Conservation (phyloP, 2,888 invertebrate genomes). For the Bursaphelenchus okinawaensis region DNA sequence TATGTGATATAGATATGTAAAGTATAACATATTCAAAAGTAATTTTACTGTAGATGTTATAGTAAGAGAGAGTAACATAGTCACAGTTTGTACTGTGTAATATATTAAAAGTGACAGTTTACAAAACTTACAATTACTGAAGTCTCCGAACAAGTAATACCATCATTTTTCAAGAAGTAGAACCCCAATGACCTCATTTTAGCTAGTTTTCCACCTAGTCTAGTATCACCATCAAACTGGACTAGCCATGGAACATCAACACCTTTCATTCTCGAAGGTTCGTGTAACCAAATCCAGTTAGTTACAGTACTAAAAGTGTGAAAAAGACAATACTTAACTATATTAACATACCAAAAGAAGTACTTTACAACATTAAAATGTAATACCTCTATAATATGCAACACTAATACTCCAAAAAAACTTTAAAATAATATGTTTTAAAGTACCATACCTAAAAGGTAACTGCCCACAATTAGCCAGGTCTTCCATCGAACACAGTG, state of each 20-base stretch:
- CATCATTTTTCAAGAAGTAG: constrained; percentile 40
- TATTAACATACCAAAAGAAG: too few species aligned
- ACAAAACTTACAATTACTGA: constrained; percentile 24
- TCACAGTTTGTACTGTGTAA: too few species aligned
- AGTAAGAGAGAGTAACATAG: too few species aligned
- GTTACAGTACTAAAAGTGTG: constrained; percentile 39
- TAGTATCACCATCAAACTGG: constrained; percentile 55
- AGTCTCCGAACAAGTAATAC: constrained; percentile 26
- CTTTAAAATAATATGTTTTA: not conserved
- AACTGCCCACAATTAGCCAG: constrained; percentile 28
- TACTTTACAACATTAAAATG: not conserved
- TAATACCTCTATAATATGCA: too few species aligned
- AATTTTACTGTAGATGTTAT: too few species aligned
- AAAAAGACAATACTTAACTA: not conserved
- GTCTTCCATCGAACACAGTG: constrained; percentile 33
- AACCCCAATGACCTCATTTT: constrained; percentile 49
- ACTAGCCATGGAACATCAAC: constrained; percentile 37
- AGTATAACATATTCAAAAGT: too few species aligned
- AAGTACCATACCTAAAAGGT: constrained; percentile 28
- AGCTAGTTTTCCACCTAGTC: constrained; percentile 32
- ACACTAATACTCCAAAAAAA: too few species aligned
- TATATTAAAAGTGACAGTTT: not conserved
- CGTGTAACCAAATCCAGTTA: constrained; percentile 53
- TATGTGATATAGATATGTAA: not conserved
- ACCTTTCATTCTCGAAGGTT: constrained; percentile 19